Percentiles rank a stretch among this genome's conserved stretches.
Evolutionary conservation across 2,113 vertebrate species (phyloP).

Genomic region (Pomatorhinus ruficollis): DNA sequence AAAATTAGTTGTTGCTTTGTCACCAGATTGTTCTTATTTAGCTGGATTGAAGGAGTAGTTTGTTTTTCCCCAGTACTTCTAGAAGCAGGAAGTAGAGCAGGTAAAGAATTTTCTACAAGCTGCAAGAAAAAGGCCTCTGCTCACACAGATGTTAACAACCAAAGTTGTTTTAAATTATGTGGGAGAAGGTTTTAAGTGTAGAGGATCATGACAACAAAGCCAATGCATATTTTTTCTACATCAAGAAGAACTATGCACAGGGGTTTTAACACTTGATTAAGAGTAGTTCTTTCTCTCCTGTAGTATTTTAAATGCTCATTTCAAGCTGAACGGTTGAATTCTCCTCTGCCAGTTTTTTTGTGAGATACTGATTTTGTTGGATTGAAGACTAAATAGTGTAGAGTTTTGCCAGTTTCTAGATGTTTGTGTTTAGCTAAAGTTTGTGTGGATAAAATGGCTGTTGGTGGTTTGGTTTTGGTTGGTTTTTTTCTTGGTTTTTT

Average conservation of each 20-base stretch:
- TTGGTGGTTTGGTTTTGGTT: not conserved
- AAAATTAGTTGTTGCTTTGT: not conserved
- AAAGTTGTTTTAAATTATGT: not conserved
- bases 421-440: constrained; percentile 29
- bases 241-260: not conserved
- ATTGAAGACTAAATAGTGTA: not conserved
- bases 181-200: not conserved
- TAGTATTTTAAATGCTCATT: constrained; percentile 13
- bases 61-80: not conserved
- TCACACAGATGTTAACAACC: not conserved
- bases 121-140: not conserved
- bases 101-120: not conserved
- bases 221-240: not conserved
- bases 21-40: not conserved
- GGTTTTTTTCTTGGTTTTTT: not conserved
- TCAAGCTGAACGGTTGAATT: not conserved
- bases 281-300: not conserved
- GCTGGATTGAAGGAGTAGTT: not conserved
- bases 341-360: not conserved
- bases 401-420: not conserved
- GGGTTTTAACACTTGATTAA: not conserved
- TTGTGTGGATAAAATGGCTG: not conserved
- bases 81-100: not conserved
- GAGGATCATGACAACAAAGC: not conserved
- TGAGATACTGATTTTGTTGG: not conserved